Evolutionary conservation across 2,797 vertebrate species (phyloP), one percentile per base, ranked within the genome.

Genomic region (Etheostoma nigrum): DNA sequence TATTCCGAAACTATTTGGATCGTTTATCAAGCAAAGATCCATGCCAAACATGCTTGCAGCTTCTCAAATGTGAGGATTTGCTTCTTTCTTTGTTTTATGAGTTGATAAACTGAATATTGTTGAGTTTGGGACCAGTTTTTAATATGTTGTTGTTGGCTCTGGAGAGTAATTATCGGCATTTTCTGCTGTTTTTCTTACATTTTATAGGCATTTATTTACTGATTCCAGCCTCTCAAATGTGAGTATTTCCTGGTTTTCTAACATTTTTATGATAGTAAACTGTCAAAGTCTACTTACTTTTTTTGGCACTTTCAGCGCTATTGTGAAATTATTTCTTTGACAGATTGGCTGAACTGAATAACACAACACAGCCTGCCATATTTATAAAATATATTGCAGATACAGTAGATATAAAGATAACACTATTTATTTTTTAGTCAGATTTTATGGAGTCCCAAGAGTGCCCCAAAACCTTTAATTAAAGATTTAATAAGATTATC

Each of bases 371-470:
- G 25, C 52, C 21, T 25, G 8, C 14, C 36, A 11, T 40, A 36
- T 36, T 10, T 36, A 36, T 36, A 9, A 36, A 36, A 36, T 36
- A 36, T 9, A 36, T 36, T 36, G 33, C 33, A 36, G 33, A 2
- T 36, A 36, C 0, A 36, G 33, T 0, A 36, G 33, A 36, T 36
- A 9, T 36, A 36, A 36, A 36, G 33, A 36, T 36, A 36, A 36
- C 33, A 36, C 33, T 9, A 33, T 36, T 36, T 36, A 36, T 36
- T 36, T 3, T 33, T n/a, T 36, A 36, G 30, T n/a, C 36, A 14
- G 61, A 48, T 33, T 14, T 3, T 33, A 64, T n/a, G 62, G 45
- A 64, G 61, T 49, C 62, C 61, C 18, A 19, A 27, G 36, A 40
- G 36, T 40, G 36, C 36, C 36, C 36, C 36, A 40, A 40, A 40